These are phyloP conservation scores for Cephus runcator DNA, from an alignment of 2,888 invertebrate species.

Conservation along the genomic window DNA sequence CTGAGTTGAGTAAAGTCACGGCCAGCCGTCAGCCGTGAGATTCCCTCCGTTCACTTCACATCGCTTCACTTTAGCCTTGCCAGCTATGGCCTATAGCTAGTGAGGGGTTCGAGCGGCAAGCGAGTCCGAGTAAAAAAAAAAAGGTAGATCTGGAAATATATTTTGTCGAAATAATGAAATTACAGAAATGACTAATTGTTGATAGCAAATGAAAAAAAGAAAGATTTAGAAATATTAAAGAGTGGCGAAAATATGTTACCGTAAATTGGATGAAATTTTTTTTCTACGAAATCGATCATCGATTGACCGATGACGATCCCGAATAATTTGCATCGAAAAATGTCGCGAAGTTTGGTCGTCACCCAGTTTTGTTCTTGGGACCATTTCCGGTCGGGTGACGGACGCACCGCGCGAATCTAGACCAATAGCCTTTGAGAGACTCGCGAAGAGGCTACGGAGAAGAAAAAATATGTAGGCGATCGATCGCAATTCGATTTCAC, in stretches of 20 bases:
- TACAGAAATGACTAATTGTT: neutral
- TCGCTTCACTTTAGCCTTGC: constrained; percentile 44
- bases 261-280: neutral
- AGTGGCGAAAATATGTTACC: neutral
- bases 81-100: constrained; percentile 18
- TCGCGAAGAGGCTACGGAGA: constrained; percentile 10
- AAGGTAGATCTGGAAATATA: neutral
- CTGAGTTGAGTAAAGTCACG: constrained; percentile 63
- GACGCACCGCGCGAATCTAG: constrained; percentile 3
- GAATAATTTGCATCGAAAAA: neutral
- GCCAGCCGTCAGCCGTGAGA: constrained; percentile 64
- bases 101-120: constrained; percentile 16
- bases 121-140: constrained; percentile 20
- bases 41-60: constrained; percentile 55
- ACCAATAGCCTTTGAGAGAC: constrained; percentile 6
- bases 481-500: neutral
- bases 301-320: neutral
- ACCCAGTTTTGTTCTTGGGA: neutral
- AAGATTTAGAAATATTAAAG: too few relatives aligned
- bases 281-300: neutral
- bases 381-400: neutral
- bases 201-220: too few relatives aligned
- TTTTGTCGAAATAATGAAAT: neutral
- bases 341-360: neutral
- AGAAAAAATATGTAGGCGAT: constrained; percentile 2